Base-by-base conservation (phyloP, 2,113 vertebrate species). In the Entosphenus tridentatus region DNA sequence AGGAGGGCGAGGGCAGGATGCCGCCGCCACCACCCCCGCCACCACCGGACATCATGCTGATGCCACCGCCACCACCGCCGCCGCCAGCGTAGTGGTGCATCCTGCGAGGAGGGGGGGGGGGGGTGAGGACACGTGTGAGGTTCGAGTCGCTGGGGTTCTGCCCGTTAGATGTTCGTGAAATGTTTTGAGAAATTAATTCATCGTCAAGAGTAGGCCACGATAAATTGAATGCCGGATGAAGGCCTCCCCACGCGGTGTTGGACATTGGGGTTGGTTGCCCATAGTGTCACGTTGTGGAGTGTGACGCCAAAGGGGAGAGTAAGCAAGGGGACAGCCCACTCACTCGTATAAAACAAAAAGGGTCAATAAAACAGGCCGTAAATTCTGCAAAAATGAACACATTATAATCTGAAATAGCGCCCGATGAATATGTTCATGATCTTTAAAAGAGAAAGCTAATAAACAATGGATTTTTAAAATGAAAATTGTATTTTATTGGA, bases 11-110 rank as follows among this genome's bases (percentile, higher is more conserved):
- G n/a, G 62, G n/a, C 10, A 21, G 62, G 21, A 65, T 9, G 62
- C 62, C 62, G 21, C 62, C 62, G 10, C 21, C 21, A 11, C 62
- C 21, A 9, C 62, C 62, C n/a, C 62, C n/a, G 62, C 62, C 21
- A 3, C 62, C 62, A 11, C 62, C 62, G 21, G n/a, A 16, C 62
- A n/a, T n/a, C 62, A 65, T 21, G 10, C n/a, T 9, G n/a, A 21
- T 65, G n/a, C 62, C 62, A 65, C 62, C 21, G 62, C 62, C 62
- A 11, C 62, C 21, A 11, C 62, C 62, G 8, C 62, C 62, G 21
- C 21, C 21, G 62, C 62, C 62, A 65, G n/a, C 21, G 62, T 65
- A 65, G 21, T 65, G 62, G 21, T 65, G 62, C 62, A 65, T 65
- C 62, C 62, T 65, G 62, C 21, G 21, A 21, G 21, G 11, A 65